Percentiles rank a stretch among this genome's conserved stretches.
Evolutionary conservation across 2,888 invertebrate species (phyloP).

Genomic region (Balanococcus diminutus): DNA sequence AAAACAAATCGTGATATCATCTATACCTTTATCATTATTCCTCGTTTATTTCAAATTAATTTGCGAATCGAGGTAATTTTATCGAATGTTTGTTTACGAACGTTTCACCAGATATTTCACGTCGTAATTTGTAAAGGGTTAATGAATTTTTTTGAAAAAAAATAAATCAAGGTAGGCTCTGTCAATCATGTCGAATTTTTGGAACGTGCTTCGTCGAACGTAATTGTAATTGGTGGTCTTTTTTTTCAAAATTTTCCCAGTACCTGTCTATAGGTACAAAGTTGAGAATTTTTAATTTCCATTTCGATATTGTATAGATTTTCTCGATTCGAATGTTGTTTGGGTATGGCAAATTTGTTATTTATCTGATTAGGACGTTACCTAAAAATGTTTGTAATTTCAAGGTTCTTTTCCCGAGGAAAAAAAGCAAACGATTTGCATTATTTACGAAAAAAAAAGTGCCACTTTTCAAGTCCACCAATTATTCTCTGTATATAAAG

Average conservation of each 20-base stretch:
- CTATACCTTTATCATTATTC: background rate
- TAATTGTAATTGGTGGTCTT: conserved; percentile 29
- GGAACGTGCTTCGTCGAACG: conserved; percentile 1
- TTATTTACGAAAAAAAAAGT: background rate
- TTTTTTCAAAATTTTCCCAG: background rate
- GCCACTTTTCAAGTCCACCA: background rate
- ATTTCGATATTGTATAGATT: background rate
- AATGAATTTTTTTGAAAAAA: background rate
- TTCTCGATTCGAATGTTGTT: background rate
- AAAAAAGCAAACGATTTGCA: background rate
- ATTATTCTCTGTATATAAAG: conserved; percentile 15
- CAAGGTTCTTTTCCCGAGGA: background rate
- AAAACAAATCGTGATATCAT: background rate
- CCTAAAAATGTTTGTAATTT: background rate
- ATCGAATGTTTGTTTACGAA: too few species aligned
- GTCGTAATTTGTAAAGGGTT: background rate
- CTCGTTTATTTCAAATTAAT: background rate
- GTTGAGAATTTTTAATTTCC: background rate
- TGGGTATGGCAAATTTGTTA: background rate
- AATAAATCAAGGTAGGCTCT: background rate
- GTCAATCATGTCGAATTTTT: conserved; percentile 1
- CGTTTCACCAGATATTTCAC: background rate
- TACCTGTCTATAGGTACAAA: background rate
- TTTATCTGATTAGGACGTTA: background rate
- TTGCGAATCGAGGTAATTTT: background rate